These are phyloP conservation scores for Hemiscyllium ocellatum DNA, from an alignment of 2,113 vertebrate genomes.

Conservation along the genomic window DNA sequence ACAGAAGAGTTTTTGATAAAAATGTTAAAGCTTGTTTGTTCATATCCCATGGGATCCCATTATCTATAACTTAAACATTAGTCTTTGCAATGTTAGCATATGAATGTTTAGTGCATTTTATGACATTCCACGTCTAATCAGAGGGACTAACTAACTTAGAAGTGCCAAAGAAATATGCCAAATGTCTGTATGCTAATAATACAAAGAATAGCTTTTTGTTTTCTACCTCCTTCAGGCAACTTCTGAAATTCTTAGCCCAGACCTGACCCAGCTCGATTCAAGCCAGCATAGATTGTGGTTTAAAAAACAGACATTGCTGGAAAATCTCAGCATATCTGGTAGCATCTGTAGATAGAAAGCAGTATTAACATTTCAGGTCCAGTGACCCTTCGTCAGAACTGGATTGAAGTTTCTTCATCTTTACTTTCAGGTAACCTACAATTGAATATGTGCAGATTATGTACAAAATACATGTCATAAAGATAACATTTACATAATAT, in stretches of 20 bases:
- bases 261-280: not conserved
- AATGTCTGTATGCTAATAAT: not conserved
- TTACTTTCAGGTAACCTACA: not conserved
- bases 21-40: not conserved
- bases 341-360: no score
- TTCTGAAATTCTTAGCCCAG: not conserved
- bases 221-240: not conserved
- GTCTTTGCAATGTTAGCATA: not conserved
- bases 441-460: not conserved
- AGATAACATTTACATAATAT: not conserved
- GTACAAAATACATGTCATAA: not conserved
- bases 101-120: not conserved
- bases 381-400: no score
- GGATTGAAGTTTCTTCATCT: not conserved
- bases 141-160: not conserved
- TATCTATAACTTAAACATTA: not conserved
- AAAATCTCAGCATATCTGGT: no score
- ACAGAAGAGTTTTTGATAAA: not conserved
- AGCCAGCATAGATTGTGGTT: not conserved
- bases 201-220: not conserved
- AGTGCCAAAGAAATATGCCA: not conserved
- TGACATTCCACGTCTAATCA: not conserved
- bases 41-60: not conserved
- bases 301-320: no score
- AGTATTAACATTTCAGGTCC: no score